These are phyloP conservation scores for Drosophila neoperkinsi DNA, from an alignment of 2,888 invertebrate species.

Conservation along the genomic window DNA sequence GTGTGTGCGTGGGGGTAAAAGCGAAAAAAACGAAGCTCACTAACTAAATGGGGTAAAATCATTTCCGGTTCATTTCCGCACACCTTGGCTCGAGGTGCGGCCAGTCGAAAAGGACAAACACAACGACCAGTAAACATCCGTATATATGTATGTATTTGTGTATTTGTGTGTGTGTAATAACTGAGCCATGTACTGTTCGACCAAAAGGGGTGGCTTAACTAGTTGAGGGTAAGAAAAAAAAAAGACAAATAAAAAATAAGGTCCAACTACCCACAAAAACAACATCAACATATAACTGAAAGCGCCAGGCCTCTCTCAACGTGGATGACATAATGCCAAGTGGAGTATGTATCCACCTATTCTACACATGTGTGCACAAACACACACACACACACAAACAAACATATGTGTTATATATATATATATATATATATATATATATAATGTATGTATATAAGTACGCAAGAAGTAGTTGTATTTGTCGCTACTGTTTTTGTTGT, in stretches of 20 bases:
- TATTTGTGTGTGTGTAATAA: conserved; percentile 19
- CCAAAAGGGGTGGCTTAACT: conserved; percentile 62
- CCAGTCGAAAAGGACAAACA: conserved; percentile 40
- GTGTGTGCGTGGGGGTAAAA: background rate
- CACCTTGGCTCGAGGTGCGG: conserved; percentile 51
- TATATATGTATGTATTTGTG: background rate
- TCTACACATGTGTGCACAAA: conserved; percentile 5
- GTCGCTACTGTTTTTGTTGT: conserved; percentile 31
- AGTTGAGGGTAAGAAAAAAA: conserved; percentile 20
- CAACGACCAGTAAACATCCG: conserved; percentile 25
- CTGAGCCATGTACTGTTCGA: conserved; percentile 64
- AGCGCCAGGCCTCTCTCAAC: conserved; percentile 63
- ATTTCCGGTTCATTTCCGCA: conserved; percentile 73
- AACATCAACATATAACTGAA: conserved; percentile 28
- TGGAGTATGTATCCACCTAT: conserved; percentile 38
- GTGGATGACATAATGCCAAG: conserved; percentile 73
- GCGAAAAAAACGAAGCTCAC: conserved; percentile 18
- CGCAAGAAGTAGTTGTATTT: conserved; percentile 19
- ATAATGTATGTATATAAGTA: conserved; percentile 9
- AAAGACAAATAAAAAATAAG: conserved; percentile 31
- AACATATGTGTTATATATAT: conserved; percentile 8
- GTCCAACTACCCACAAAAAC: conserved; percentile 15
- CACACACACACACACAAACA: background rate
- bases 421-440: background rate
- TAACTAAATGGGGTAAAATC: conserved; percentile 63